Evolutionary conservation across 2,888 invertebrate genomes (phyloP), one percentile per base, ranked within the genome.

Genomic region (Sipha maydis): DNA sequence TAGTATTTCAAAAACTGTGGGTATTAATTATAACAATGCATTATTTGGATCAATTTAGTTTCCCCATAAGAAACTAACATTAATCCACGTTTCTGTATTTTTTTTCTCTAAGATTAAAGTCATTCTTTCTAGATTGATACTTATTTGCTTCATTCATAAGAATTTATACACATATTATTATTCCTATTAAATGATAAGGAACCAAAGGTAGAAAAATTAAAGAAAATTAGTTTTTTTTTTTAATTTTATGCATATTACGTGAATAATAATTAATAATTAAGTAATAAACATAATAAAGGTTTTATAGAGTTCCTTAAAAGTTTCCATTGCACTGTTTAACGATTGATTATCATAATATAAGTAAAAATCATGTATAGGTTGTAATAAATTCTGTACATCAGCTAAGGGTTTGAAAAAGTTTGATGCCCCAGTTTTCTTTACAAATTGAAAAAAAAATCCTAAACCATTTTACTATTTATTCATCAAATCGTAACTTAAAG

Each of bases 41-140:
- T 85, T 86, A 80, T 86, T 86, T 73, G 79, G 86, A 86, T 86
- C 79, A 86, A 79, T 86, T 79, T 86, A 86, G 80, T 86, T 86
- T 80, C 28, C 79, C 71, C 38, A 76, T 75, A 75, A 61, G 56
- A 61, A 84, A 75, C 56, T 79, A 61, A 86, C 73, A 86, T 86
- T 86, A 86, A 86, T 86, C 73, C 41, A 73, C 79, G 86, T 86
- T 86, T 19, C 56, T 71, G 2, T 14, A n/a, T 25, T 79, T 85
- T 71, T 76, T 78, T 25, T 41, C 41, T 34, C 9, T 19, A 69
- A 84, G 67, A 77, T 77, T 85, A 85, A 85, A 85, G 28, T 79
- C 79, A 25, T 86, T 86, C 73, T 31, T 41, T 38, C 38, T 86
- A 79, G 71, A 73, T 80, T 73, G 54, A 71, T 86, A 79, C 71